phyloP scores from a whole-genome alignment of 2,113 vertebrate genomes.

The Mormoops blainvillei region DNA sequence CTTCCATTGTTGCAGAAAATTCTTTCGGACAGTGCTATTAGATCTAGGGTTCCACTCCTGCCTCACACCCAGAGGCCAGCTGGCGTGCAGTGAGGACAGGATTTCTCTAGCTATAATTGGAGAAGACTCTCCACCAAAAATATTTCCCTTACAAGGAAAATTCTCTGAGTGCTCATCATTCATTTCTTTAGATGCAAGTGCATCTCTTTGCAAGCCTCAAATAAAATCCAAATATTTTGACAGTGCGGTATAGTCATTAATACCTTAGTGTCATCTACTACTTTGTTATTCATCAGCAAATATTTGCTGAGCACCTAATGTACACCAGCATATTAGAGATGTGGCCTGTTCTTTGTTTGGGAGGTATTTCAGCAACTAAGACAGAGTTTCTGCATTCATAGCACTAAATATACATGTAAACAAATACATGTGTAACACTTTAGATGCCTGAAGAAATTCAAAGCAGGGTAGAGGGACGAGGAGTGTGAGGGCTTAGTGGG shows the following conservation, averaged over 20 bases:
- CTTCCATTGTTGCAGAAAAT: background rate
- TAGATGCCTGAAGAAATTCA: background rate
- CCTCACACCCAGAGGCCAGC: background rate
- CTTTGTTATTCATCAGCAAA: background rate
- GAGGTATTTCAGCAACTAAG: background rate
- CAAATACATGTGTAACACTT: background rate
- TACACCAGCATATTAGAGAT: background rate
- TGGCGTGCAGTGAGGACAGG: background rate
- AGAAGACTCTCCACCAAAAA: background rate
- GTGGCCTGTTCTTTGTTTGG: background rate
- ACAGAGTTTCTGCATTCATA: background rate
- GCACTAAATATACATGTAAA: background rate
- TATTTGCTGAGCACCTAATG: background rate
- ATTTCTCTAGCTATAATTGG: background rate
- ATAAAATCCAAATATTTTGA: background rate
- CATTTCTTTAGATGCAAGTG: background rate
- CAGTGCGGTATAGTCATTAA: background rate
- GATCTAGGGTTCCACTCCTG: background rate
- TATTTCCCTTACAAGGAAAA: background rate
- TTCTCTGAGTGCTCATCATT: background rate
- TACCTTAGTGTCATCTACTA: background rate
- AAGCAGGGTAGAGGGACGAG: background rate
- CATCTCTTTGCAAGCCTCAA: background rate
- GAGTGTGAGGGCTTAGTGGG: background rate
- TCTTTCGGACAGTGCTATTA: background rate